These are phyloP conservation scores for Holothuria glaberrima DNA, from an alignment of 35 echinoderm and acorn worm species.

Conservation along the genomic window DNA sequence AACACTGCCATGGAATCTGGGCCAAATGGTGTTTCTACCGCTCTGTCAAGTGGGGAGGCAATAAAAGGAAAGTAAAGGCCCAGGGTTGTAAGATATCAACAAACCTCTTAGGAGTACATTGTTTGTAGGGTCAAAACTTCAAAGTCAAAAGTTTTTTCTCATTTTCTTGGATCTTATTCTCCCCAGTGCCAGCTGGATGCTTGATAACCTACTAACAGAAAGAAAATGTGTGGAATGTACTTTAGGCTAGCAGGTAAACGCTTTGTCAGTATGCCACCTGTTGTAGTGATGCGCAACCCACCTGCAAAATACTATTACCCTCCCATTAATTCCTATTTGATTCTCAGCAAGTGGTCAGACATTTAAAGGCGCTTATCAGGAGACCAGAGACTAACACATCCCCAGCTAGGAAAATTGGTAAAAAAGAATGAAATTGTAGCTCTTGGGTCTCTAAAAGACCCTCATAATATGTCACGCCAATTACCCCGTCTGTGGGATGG, in stretches of 20 bases:
- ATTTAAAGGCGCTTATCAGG: no score
- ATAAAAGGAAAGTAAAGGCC: no score
- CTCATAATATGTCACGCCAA: slow-evolving; percentile 27
- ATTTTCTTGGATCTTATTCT: neutral
- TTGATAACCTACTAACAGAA: slow-evolving; percentile 12
- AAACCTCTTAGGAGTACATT: no score
- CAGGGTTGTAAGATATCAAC: no score
- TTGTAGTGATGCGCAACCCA: slow-evolving; percentile 14
- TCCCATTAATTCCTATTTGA: slow-evolving; percentile 28
- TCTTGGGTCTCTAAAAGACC: slow-evolving; percentile 9
- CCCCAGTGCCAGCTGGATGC: no score
- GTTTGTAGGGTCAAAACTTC: no score
- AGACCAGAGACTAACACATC: no score
- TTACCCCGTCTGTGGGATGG: neutral
- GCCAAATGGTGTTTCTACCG: no score
- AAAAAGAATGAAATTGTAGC: slow-evolving; percentile 35
- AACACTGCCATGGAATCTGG: no score
- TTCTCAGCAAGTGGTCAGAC: slow-evolving; percentile 32
- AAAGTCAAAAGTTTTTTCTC: neutral
- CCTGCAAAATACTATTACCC: slow-evolving; percentile 36
- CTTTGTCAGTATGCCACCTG: slow-evolving; percentile 3
- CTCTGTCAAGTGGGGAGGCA: no score
- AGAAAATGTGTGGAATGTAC: slow-evolving; percentile 44
- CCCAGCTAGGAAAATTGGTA: no score
- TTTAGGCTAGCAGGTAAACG: neutral